A percentile compares a stretch with the other conserved stretches of the same genome.
phyloP scores from a whole-genome alignment of 2,797 vertebrate genomes.

The Moxostoma hubbsi region DNA sequence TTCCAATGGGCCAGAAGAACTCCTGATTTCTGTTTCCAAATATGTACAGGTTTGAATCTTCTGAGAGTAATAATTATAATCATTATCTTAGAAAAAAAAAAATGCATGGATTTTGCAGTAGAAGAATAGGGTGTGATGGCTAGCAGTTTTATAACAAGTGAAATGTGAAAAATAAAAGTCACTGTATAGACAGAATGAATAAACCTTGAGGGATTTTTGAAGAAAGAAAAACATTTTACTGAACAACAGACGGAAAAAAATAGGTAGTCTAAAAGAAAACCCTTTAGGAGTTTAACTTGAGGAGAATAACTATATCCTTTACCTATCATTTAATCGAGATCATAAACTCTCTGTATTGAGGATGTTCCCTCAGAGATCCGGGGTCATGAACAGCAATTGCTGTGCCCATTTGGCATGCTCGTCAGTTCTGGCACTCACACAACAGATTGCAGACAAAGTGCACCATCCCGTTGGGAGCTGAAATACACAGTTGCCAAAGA shows the following conservation, averaged over 20 bases:
- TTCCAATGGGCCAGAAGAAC: neutral
- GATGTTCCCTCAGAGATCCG: conserved; percentile 13
- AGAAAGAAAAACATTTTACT: conserved; percentile 10
- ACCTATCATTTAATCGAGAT: neutral
- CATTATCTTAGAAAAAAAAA: neutral
- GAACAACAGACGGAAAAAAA: neutral
- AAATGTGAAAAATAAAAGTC: neutral
- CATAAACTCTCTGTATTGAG: neutral
- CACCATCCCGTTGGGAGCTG: conserved; percentile 41
- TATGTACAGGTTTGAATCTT: neutral
- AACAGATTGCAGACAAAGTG: conserved; percentile 55
- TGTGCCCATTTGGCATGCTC: conserved; percentile 53
- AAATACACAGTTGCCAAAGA: conserved; percentile 51
- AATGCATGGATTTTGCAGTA: neutral
- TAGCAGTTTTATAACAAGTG: neutral
- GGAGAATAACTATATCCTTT: neutral
- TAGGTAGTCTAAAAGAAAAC: neutral
- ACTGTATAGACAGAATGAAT: neutral
- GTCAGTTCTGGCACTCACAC: conserved; percentile 56
- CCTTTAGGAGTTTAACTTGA: neutral
- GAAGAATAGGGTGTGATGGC: neutral
- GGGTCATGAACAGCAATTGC: conserved; percentile 39
- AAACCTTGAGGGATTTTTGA: neutral
- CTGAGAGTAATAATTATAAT: neutral
- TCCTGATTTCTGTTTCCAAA: conserved; percentile 1